Evolutionary conservation across 2,888 invertebrate genomes (phyloP), one percentile per base, ranked within the genome.

Genomic region (Tholera decimalis): DNA sequence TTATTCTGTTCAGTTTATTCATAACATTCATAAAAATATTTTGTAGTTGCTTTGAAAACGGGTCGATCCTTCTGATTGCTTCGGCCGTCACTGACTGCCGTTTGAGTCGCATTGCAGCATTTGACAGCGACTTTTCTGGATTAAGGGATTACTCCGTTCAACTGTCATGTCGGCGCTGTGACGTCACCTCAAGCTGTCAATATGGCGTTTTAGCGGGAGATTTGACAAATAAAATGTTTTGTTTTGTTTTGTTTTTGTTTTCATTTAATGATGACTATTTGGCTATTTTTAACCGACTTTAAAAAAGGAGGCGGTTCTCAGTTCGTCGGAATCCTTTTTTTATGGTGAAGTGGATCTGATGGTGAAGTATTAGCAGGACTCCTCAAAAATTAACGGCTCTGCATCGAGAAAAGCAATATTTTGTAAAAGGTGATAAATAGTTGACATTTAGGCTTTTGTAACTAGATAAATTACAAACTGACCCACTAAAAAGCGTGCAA

Each of bases 91-190:
- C 18, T 9, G 39, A 39, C 46, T 41, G 18, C 22, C 39, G 15
- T 35, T 67, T 46, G 22, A 68, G 26, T 13, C 39, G 39, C 59
- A 41, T n/a, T 59, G 68, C 46, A 68, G 68, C 46, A 28, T 59
- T 68, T 68, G 59, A 47, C 68, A 46, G 9, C 18, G 20, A 33
- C 26, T 49, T 57, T 11, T 18, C 9, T 51, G 57, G 44, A 46
- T 67, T 44, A 50, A 30, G 50, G 35, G 33, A 47, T 51, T 59
- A n/a, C 39, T 28, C 22, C 33, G 11, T 41, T 13, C 24, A 39
- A 20, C 39, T 68, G 44, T 47, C 58, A 58, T 28, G 46, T 46
- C 51, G 22, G 35, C 15, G 26, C 15, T 24, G n/a, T 68, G 46
- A 53, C 41, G 46, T 41, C 35, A 35, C 6, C 20, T n/a, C 6